Evolutionary conservation across 2,888 invertebrate species (phyloP).

Genomic region (Trachelus iudaicus): DNA sequence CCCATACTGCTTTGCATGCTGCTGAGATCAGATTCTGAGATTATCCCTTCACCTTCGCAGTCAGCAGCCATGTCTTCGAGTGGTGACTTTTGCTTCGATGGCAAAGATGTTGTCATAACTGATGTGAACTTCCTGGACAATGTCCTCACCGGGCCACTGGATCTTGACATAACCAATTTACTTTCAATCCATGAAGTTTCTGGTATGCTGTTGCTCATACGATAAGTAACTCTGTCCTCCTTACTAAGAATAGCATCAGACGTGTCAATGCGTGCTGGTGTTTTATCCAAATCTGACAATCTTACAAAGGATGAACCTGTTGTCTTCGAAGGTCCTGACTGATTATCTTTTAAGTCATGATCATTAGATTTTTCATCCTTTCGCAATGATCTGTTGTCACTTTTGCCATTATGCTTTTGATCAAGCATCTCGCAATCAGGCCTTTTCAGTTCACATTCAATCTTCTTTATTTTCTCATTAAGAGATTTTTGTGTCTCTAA

Average conservation of each 20-base stretch:
- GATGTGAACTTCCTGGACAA: conserved; percentile 49
- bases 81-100: conserved; percentile 57
- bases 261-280: conserved; percentile 68
- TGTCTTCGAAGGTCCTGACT: conserved; percentile 61
- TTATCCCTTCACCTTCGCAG: conserved; percentile 56
- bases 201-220: conserved; percentile 78
- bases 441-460: conserved; percentile 52
- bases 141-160: conserved; percentile 67
- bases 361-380: conserved; percentile 60
- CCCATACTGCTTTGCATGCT: conserved; percentile 69
- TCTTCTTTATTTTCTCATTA: conserved; percentile 57
- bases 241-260: conserved; percentile 41
- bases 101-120: conserved; percentile 58
- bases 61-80: conserved; percentile 52
- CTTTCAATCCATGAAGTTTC: conserved; percentile 76
- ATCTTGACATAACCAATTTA: conserved; percentile 73
- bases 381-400: conserved; percentile 22
- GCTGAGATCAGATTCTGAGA: conserved; percentile 66
- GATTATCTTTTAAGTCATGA: conserved; percentile 61
- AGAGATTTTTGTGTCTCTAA: conserved; percentile 54
- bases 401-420: conserved; percentile 4
- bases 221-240: conserved; percentile 61
- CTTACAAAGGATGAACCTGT: conserved; percentile 74
- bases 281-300: conserved; percentile 83
- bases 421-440: conserved; percentile 38